phyloP scores from a whole-genome alignment of 2,797 vertebrate genomes.

The Chanos chanos region DNA sequence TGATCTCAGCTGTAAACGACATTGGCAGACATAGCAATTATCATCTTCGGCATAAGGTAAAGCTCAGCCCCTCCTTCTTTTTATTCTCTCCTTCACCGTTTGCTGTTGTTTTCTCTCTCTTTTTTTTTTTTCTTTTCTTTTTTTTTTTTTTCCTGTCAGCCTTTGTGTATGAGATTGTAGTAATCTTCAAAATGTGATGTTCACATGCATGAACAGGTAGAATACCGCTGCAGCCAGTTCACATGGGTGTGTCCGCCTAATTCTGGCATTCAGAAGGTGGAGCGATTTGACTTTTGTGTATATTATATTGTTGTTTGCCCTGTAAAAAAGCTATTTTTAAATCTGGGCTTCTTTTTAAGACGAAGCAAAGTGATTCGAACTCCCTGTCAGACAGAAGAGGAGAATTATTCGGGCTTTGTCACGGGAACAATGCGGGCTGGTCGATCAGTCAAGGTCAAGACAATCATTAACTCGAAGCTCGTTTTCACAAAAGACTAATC shows the following conservation, averaged over 20 bases:
- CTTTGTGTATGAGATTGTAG: too few species aligned
- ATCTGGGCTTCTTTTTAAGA: too few species aligned
- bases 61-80: constrained; percentile 39
- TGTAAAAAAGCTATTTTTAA: background rate
- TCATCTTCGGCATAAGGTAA: constrained; percentile 52
- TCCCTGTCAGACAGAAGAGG: too few species aligned
- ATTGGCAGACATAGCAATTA: constrained; percentile 55
- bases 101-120: constrained; percentile 20
- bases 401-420: background rate
- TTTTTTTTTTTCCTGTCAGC: constrained; percentile 32
- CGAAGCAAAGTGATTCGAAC: too few species aligned
- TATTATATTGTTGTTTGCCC: too few species aligned
- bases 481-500: constrained; percentile 31
- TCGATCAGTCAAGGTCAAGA: constrained; percentile 18
- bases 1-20: constrained; percentile 48
- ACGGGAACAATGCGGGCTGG: background rate
- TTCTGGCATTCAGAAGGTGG: too few species aligned
- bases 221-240: too few species aligned
- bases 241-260: too few species aligned
- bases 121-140: constrained; percentile 13
- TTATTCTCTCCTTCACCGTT: constrained; percentile 38
- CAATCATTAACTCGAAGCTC: constrained; percentile 50
- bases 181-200: too few species aligned
- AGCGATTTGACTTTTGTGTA: too few species aligned
- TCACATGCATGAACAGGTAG: too few species aligned